Base-by-base conservation (phyloP, 2,888 invertebrate genomes). In the Hipparchia sbordonii region DNA sequence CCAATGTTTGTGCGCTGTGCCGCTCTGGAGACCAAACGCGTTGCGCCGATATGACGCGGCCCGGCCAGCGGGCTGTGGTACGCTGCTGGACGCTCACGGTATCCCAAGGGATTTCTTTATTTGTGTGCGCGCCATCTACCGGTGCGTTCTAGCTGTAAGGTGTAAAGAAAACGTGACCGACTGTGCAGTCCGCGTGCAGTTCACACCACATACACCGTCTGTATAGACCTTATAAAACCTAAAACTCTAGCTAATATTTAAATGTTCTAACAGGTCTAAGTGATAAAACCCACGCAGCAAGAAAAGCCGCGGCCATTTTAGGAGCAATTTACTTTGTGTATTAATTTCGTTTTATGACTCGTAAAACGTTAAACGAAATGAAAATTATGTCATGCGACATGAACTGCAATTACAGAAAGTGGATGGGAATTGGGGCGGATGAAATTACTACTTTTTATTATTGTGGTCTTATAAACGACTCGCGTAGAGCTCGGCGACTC, bases 291-390 rank as follows among this genome's bases (percentile, higher is more conserved):
- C 39, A 62, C 33, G 10, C 33, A 39, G 33, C 59, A 72, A 66
- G 71, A 65, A 74, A 68, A 72, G 75, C 75, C 77, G 73, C 71
- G 73, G 74, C 75, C 77, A 81, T 79, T 82, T 81, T 79, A 78
- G 79, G 77, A 81, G 81, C 80, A 83, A 80, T 82, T 81, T 77
- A 70, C 76, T 75, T 74, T 75, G 77, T 78, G 79, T 69, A 69
- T 68, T 68, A 68, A 81, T 79, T 79, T 79, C 76, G 71, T 81
- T 88, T 86, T 84, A 87, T 85, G 85, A 83, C 76, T 82, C 84
- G 80, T 86, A 84, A 84, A 85, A 83, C 79, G 84, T 80, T 82
- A 80, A 86, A 84, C 81, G 80, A 84, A 87, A 85, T 84, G 81
- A 81, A 83, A 85, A 84, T 82, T 81, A 82, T 81, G 79, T 77